Evolutionary conservation across 2,797 vertebrate species (phyloP).

Genomic region (Anabas testudineus): DNA sequence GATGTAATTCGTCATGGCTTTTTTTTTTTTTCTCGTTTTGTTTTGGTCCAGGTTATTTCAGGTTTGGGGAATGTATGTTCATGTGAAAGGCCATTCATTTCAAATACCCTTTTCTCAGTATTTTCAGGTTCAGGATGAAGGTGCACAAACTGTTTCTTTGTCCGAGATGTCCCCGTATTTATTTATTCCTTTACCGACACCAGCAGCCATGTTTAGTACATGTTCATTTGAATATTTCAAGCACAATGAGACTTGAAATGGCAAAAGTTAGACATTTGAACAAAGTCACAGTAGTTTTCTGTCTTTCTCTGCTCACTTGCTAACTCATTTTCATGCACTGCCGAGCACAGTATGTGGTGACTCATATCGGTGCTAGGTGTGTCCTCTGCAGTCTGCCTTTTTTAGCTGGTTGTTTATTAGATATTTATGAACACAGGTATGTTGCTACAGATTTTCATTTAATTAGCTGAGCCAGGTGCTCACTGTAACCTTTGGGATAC

Average conservation of each 20-base stretch:
- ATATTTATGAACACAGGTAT: neutral
- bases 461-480: too few species aligned
- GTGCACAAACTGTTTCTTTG: neutral
- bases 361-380: neutral
- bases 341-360: neutral
- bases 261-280: neutral
- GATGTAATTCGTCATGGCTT: slow-evolving; percentile 37
- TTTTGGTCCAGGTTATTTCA: slow-evolving; percentile 37
- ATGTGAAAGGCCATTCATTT: slow-evolving; percentile 16
- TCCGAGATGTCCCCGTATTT: too few species aligned
- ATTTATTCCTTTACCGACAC: too few species aligned
- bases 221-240: neutral
- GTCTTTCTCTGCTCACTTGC: neutral
- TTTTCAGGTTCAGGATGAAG: slow-evolving; percentile 1
- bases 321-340: neutral
- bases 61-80: slow-evolving; percentile 5
- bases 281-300: neutral
- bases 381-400: neutral
- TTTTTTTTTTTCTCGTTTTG: too few species aligned
- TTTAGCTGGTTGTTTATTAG: neutral
- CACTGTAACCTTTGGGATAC: too few species aligned
- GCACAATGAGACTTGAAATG: too few species aligned
- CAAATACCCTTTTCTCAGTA: slow-evolving; percentile 3
- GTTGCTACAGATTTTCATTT: too few species aligned
- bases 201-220: neutral